Conservation (phyloP, 1,140 invertebrate genomes). For the Pomacea maculata region DNA sequence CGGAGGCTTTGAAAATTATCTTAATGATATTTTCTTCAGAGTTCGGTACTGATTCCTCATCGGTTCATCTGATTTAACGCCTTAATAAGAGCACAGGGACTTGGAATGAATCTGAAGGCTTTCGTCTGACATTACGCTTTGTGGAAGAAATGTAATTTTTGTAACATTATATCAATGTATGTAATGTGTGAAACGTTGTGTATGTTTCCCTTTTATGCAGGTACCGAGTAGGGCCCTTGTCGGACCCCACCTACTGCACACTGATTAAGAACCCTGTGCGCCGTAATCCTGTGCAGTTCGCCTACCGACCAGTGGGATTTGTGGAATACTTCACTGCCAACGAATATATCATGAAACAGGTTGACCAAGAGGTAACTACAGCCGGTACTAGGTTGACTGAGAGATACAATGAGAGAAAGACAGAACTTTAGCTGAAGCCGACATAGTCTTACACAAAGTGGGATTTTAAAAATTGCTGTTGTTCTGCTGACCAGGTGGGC, state of each 20-base stretch:
- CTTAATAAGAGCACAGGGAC: too few relatives aligned
- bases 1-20: too few relatives aligned
- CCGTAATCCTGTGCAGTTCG: constrained; percentile 28
- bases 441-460: background rate
- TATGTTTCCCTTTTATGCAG: background rate
- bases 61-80: too few relatives aligned
- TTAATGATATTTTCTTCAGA: too few relatives aligned
- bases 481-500: constrained; percentile 13
- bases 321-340: constrained; percentile 24
- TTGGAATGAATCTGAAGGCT: too few relatives aligned
- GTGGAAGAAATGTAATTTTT: too few relatives aligned
- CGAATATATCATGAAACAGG: constrained; percentile 2
- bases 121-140: too few relatives aligned
- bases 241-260: constrained; percentile 2
- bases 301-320: constrained; percentile 26
- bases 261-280: constrained; percentile 3
- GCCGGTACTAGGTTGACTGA: background rate
- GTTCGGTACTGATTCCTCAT: too few relatives aligned
- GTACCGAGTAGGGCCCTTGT: constrained; percentile 24
- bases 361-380: constrained; percentile 29
- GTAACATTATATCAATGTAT: too few relatives aligned
- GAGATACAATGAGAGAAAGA: background rate
- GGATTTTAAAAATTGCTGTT: background rate
- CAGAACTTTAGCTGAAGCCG: too few relatives aligned
- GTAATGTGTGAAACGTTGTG: too few relatives aligned